Evolutionary conservation across 2,888 invertebrate species (phyloP), one percentile per base, ranked within the genome.

Genomic region (Agriopis marginaria): DNA sequence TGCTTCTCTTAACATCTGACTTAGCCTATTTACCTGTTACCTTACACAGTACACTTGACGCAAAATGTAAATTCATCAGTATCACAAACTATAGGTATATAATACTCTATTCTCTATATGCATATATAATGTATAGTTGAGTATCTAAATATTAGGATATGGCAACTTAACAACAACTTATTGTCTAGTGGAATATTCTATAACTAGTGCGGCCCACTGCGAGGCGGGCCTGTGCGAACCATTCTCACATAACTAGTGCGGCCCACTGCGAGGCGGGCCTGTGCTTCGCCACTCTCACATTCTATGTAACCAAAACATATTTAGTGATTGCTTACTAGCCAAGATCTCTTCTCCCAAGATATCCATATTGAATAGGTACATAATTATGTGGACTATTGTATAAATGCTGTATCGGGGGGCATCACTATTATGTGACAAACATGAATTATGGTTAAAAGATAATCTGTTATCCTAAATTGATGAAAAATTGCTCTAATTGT

Each of bases 121-220:
- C 86, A 42, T 89, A 88, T 85, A 83, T 84, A 78, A 80, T 89
- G 84, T 90, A 91, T 89, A 89, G 86, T 89, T 88, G 90, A 93
- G 92, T 93, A 92, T 92, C 93, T 93, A 92, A 91, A 89, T 85
- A 90, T 89, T 92, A 92, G 88, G 92, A 91, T 93, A 93, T 93
- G 93, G 93, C 93, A 93, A 93, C 91, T 92, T 92, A 93, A 89
- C 78, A 89, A 89, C 88, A 89, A 89, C 93, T 93, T 93, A 93
- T 93, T 93, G 92, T 93, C 93, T 93, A 93, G 82, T 92, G 93
- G 92, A 93, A 92, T 92, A 89, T 77, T 81, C 82, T 86, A 86
- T 70, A 83, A 74, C 82, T 80, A 83, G 73, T 68, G 75, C 71
- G 74, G 76, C 75, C 32, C 32, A 32, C 32, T 32, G 3, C 71